A percentile compares a stretch with the other conserved stretches of the same genome.
These are phyloP conservation scores for Eubasilissa splendida DNA, from an alignment of 2,888 invertebrate species.

Conservation along the genomic window DNA sequence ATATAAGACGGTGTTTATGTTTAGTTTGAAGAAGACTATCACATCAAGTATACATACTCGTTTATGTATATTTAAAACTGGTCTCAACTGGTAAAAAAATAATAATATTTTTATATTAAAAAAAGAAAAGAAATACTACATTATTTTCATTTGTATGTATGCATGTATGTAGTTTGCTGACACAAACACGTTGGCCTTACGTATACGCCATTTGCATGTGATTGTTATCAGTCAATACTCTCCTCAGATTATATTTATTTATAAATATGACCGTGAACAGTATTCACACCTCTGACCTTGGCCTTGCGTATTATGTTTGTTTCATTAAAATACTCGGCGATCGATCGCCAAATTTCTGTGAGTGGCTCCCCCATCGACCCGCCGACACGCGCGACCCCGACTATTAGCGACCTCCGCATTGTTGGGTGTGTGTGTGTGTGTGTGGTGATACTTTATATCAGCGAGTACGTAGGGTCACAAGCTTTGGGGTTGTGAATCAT, in stretches of 20 bases:
- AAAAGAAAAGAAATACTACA: too few relatives aligned
- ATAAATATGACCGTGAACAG: neutral
- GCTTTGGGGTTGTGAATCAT: neutral
- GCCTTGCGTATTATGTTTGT: constrained; percentile 11
- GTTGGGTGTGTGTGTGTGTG: neutral
- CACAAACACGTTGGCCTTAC: too few relatives aligned
- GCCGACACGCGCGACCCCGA: constrained; percentile 14
- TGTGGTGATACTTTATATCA: neutral
- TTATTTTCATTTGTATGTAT: too few relatives aligned
- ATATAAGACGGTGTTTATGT: too few relatives aligned
- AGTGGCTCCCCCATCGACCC: neutral
- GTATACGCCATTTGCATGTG: neutral
- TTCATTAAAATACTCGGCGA: constrained; percentile 29
- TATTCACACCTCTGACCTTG: constrained; percentile 8
- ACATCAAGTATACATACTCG: too few relatives aligned
- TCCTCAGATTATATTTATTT: constrained; percentile 4
- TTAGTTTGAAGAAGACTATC: too few relatives aligned
- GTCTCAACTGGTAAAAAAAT: too few relatives aligned
- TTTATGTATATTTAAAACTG: too few relatives aligned
- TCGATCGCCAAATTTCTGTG: constrained; percentile 11
- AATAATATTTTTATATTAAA: too few relatives aligned
- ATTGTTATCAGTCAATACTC: constrained; percentile 16
- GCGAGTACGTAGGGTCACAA: neutral
- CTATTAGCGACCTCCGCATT: neutral
- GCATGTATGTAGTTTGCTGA: too few relatives aligned